A percentile compares a stretch with the other conserved stretches of the same genome.
Evolutionary conservation across 2,888 invertebrate genomes (phyloP).

Genomic region (Agrotis clavis): DNA sequence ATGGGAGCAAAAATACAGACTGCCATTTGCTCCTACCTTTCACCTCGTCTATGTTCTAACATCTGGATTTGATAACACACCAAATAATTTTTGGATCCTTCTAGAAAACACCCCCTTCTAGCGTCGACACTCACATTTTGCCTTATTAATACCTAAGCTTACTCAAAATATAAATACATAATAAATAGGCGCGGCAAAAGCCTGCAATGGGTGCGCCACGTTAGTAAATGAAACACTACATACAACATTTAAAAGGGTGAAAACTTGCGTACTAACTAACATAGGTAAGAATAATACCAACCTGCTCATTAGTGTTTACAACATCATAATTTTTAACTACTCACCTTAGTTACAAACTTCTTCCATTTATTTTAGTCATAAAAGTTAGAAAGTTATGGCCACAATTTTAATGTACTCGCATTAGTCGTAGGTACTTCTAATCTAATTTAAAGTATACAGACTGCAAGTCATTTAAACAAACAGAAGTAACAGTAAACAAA

Average conservation of each 20-base stretch:
- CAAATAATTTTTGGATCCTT: too few relatives aligned
- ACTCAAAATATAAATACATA: not conserved
- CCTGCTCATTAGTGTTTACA: conserved; percentile 46
- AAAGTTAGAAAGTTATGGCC: conserved; percentile 46
- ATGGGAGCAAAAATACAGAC: too few relatives aligned
- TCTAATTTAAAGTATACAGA: conserved; percentile 33
- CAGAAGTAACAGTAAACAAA: conserved; percentile 1
- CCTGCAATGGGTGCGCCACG: conserved; percentile 5
- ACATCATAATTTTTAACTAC: conserved; percentile 56
- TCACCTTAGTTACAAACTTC: conserved; percentile 54
- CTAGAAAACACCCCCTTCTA: too few relatives aligned
- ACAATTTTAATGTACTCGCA: conserved; percentile 49
- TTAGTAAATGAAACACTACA: conserved; percentile 28
- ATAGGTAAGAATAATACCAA: conserved; percentile 38
- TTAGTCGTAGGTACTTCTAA: conserved; percentile 32
- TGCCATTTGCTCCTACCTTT: too few relatives aligned
- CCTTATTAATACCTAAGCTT: not conserved
- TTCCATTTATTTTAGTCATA: conserved; percentile 47
- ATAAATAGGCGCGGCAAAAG: conserved; percentile 1
- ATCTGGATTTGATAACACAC: too few relatives aligned
- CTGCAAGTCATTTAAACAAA: conserved; percentile 33
- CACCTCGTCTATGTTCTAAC: too few relatives aligned
- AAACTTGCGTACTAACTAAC: conserved; percentile 13
- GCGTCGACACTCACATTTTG: too few relatives aligned
- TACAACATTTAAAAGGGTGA: conserved; percentile 22